Base-by-base conservation (phyloP, 1,140 invertebrate species). In the Delia radicum region DNA sequence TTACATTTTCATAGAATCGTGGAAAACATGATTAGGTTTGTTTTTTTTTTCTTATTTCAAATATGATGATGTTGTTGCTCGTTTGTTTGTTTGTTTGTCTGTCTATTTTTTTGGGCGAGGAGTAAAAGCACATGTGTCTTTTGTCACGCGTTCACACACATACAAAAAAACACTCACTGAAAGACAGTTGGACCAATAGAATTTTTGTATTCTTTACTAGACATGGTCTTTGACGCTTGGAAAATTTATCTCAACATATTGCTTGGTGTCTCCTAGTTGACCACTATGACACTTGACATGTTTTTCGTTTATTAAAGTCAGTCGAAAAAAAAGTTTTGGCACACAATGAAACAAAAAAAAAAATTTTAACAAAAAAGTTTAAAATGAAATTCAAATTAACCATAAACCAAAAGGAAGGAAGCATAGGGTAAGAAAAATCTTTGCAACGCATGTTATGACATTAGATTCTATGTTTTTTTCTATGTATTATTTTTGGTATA, bases 241-340 rank as follows among this genome's bases (percentile, higher is more conserved):
- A n/a, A 18, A 55, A 21, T 21, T 55, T 55, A 55, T 55, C 18
- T 55, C n/a, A 55, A 24, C 18, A 21, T 55, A 55, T 55, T 18
- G 48, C 2, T 18, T 18, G 48, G 48, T 55, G 48, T 69, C 65
- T 33, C 29, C 65, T 13, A 69, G 33, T 69, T 69, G 65, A 69
- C 65, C 65, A 69, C 65, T n/a, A 31, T 69, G 65, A 69, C 65
- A 69, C 65, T 69, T 69, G 65, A 69, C 65, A 69, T 69, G 29
- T 69, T 69, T 69, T 33, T 69, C 65, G 65, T 69, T 69, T 69
- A 69, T 69, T 33, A 26, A 28, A 29, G 15, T 6, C 8, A 55
- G n/a, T 55, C 46, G 15, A 18, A 21, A 21, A 55, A 15, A 55
- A 18, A 21, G 28, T 33, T 33, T 33, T 42, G 12, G 33, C 7